phyloP scores from a whole-genome alignment of 2,888 invertebrate genomes.

The Xestia ashworthii region DNA sequence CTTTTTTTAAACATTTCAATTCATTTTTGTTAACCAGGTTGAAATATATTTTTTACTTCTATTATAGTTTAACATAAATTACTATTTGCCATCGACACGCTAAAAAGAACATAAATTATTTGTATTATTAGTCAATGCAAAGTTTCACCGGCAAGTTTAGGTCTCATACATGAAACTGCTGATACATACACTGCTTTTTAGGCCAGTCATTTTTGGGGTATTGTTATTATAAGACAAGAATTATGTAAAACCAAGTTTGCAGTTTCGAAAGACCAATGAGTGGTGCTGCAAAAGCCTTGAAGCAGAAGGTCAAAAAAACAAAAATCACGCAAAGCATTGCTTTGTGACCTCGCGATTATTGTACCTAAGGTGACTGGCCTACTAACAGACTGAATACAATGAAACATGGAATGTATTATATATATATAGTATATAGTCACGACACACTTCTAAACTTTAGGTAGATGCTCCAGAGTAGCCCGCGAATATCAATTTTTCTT shows the following conservation, averaged over 20 bases:
- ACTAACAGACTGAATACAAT: constrained; percentile 6
- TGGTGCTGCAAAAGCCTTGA: not conserved
- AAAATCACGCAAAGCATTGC: not conserved
- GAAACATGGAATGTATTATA: constrained; percentile 54
- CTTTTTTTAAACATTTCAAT: not conserved
- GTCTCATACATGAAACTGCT: not conserved
- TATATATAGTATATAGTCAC: constrained; percentile 32
- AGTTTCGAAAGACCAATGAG: not conserved
- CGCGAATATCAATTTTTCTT: not conserved
- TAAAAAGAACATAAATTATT: not conserved
- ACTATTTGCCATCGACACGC: too few relatives aligned
- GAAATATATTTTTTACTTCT: not conserved
- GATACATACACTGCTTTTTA: not conserved
- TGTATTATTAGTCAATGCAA: not conserved
- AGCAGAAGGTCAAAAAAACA: not conserved
- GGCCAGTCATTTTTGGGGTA: not conserved
- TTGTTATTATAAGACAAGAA: not conserved
- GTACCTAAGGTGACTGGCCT: not conserved
- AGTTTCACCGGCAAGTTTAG: constrained; percentile 1
- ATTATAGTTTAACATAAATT: not conserved
- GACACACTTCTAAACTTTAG: constrained; percentile 13
- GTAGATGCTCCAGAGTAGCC: not conserved
- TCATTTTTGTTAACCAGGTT: not conserved
- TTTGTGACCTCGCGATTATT: not conserved
- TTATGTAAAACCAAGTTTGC: not conserved